Evolutionary conservation across 2,888 invertebrate species (phyloP), one percentile per base, ranked within the genome.

Genomic region (Schrankia costaestrigalis): DNA sequence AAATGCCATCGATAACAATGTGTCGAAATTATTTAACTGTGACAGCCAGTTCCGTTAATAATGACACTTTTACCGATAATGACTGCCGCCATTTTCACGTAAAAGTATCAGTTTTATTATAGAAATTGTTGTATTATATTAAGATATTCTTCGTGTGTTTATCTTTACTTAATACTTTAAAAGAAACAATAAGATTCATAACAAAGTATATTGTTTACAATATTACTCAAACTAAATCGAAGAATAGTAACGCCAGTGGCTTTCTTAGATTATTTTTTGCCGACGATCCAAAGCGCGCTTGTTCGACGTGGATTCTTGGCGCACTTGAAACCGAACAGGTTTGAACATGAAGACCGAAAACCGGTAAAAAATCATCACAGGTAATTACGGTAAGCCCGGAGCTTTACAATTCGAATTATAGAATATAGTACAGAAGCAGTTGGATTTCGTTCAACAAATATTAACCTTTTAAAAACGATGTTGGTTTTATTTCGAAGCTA

Each of bases 311-410:
- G 70, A 76, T 76, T 76, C 81, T 77, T 79, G 70, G 72, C 75
- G 76, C 72, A 74, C 74, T 77, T 67, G 66, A 72, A 61, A 59
- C 61, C 70, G 73, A 85, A 85, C 85, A 76, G 86, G 86, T 85
- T 85, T 71, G 56, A 72, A 77, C 71, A 70, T 71, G 74, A 69
- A 72, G 71, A 71, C 76, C 75, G 60, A 74, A 72, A 81, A 79
- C 79, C 78, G 78, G 78, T 79, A 80, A 84, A 82, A 85, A 84
- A 80, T 74, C 73, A 79, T 80, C 79, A 71, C 70, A 69, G 68
- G 71, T 78, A 83, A 85, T 85, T 84, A 85, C 74, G 57, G 74
- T 71, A 70, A 75, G 67, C 72, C 78, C 75, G 67, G 73, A 70
- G 71, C 65, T 69, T 74, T 63, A 71, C 71, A 74, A 73, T 76